Evolutionary conservation across 2,888 invertebrate genomes (phyloP), one percentile per base, ranked within the genome.

Genomic region (Agrilus mali): DNA sequence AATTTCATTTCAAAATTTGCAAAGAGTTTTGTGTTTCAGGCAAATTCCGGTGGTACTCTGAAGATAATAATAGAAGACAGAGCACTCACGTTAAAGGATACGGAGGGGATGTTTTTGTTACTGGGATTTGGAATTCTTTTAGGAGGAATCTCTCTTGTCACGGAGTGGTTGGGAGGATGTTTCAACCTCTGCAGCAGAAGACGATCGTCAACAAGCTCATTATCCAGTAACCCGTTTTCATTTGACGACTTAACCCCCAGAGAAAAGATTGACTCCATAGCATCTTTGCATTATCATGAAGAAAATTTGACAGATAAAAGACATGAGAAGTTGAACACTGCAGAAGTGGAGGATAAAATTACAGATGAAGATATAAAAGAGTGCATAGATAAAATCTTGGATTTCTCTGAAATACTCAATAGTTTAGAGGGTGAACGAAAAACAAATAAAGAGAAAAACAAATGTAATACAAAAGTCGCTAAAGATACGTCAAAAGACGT

Each of bases 81-180:
- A 47, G 80, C 82, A 16, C 60, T 87, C n/a, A 80, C 81, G 1
- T 66, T 86, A 27, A 85, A 82, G 55, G 87, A 87, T 49, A 85
- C 84, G 0, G 84, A 85, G 65, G 87, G 87, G 8, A 86, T 86
- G 82, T 86, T 86, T 57, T 63, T 86, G 3, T 68, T 87, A 1
- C 68, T 86, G 50, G 82, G 71, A 5, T 74, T 78, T 35, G 87
- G 87, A 0, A 81, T 82, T 57, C 56, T 80, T 0, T 57, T 81
- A 20, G 85, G 78, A 4, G 73, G 70, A 0, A 66, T 75, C 3
- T 75, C 77, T 4, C 64, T 86, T 8, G 53, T 79, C 12, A 77
- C 81, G 0, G 86, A 86, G 67, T 78, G 78, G 67, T 74, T 82
- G 56, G 80, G 82, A 15, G 82, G 82, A 2, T 79, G 80, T 47